Evolutionary conservation across 1,140 invertebrate genomes (phyloP).

Genomic region (Aporrectodea caliginosa): DNA sequence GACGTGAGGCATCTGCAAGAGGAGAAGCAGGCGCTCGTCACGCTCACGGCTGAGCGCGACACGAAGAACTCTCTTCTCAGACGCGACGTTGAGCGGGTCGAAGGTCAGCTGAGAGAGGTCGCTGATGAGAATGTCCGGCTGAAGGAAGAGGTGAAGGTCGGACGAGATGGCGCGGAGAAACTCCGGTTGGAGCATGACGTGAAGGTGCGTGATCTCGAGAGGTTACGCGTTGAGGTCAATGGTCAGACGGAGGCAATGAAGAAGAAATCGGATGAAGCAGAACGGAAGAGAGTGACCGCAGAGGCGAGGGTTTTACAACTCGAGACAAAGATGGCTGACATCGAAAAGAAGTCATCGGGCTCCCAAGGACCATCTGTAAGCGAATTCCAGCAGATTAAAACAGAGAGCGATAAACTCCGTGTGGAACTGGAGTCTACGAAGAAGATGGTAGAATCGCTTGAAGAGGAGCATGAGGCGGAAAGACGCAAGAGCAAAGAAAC

Average conservation of each 20-base stretch:
- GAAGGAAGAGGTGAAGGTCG: neutral
- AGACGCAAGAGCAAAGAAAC: neutral
- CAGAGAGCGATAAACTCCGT: constrained; percentile 7
- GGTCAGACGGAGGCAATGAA: neutral
- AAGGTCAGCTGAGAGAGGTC: constrained; percentile 4
- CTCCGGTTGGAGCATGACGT: neutral
- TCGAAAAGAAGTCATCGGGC: neutral
- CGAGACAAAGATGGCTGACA: neutral
- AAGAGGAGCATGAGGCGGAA: neutral
- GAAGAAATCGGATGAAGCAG: too few relatives aligned
- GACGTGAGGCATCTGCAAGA: neutral
- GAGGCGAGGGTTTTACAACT: too few relatives aligned
- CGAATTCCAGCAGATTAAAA: neutral
- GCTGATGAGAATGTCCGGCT: neutral
- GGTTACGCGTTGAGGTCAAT: neutral
- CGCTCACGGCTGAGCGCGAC: neutral
- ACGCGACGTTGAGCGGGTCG: constrained; percentile 5
- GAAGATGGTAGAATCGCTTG: neutral
- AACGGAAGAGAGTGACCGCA: neutral
- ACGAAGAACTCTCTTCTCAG: constrained; percentile 14
- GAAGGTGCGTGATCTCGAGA: neutral
- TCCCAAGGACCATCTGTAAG: neutral
- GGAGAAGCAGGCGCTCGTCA: neutral
- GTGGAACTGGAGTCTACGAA: neutral
- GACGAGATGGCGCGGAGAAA: neutral